phyloP scores from a whole-genome alignment of 2,888 invertebrate genomes.

The Aproaerema taeniolella region DNA sequence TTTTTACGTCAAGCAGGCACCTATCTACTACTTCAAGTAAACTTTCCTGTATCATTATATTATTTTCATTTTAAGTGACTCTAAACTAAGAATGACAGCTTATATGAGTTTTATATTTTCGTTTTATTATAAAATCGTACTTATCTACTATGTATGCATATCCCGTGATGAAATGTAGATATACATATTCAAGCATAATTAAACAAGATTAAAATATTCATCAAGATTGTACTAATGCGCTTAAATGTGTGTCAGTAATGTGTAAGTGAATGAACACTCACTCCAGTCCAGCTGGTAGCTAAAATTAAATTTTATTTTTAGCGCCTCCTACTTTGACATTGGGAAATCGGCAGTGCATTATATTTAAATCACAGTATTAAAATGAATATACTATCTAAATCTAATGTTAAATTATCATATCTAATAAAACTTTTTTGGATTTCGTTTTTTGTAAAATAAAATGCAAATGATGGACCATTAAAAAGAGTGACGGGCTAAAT shows the following conservation, averaged over 20 bases:
- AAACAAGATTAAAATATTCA: constrained; percentile 11
- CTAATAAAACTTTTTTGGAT: too few species aligned
- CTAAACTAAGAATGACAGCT: too few species aligned
- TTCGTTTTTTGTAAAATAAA: constrained; percentile 10
- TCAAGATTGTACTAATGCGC: constrained; percentile 11
- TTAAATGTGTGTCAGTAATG: constrained; percentile 7
- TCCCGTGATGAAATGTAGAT: constrained; percentile 11
- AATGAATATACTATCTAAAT: too few species aligned
- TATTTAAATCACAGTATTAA: not conserved
- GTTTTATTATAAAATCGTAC: too few species aligned
- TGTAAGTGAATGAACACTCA: constrained; percentile 6
- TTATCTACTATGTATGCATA: too few species aligned
- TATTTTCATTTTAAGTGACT: too few species aligned
- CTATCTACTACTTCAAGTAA: too few species aligned
- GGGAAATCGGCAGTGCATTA: constrained; percentile 7
- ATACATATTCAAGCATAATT: constrained; percentile 11
- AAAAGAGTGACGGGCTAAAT: constrained; percentile 27
- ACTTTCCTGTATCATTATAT: too few species aligned
- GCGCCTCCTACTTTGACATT: constrained; percentile 9
- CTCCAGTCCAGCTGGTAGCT: constrained; percentile 11
- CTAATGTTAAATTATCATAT: too few species aligned
- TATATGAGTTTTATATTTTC: too few species aligned
- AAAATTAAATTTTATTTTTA: constrained; percentile 14
- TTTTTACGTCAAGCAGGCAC: too few species aligned
- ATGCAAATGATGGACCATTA: constrained; percentile 26